These are phyloP conservation scores for Poeciliopsis infans DNA, from an alignment of 2,797 vertebrate species.

Conservation along the genomic window DNA sequence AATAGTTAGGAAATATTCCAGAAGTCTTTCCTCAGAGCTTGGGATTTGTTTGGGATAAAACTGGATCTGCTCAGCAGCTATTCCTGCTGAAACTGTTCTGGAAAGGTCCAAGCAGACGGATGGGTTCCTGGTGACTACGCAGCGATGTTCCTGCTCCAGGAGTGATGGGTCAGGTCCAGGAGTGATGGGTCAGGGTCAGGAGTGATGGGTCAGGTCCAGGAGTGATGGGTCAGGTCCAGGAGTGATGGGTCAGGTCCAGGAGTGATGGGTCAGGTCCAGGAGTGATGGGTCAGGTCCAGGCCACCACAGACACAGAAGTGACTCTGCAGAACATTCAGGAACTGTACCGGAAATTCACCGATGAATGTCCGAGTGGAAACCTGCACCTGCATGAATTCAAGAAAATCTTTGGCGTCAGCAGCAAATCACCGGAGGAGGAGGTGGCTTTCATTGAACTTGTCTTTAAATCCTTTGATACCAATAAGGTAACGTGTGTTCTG, in stretches of 20 bases:
- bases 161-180: constrained; percentile 59
- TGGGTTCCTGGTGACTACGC: background rate
- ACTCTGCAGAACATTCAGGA: constrained; percentile 75
- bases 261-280: constrained; percentile 42
- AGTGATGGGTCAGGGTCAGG: too few species aligned
- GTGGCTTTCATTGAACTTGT: constrained; percentile 71
- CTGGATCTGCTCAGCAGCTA: constrained; percentile 35
- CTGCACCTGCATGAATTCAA: constrained; percentile 80
- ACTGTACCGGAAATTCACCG: constrained; percentile 76
- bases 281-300: constrained; percentile 71
- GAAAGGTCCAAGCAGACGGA: background rate
- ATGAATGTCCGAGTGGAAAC: constrained; percentile 77
- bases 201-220: too few species aligned
- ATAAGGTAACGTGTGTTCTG: constrained; percentile 56
- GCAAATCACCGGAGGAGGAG: constrained; percentile 64
- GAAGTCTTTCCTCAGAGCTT: background rate
- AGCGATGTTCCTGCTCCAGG: background rate
- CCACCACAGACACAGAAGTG: constrained; percentile 55
- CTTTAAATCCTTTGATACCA: constrained; percentile 76
- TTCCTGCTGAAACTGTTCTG: background rate
- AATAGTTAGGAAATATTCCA: background rate
- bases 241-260: too few species aligned
- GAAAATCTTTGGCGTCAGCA: constrained; percentile 74
- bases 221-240: too few species aligned
- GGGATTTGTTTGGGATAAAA: constrained; percentile 20